A percentile compares a stretch with the other conserved stretches of the same genome.
Conservation (phyloP, 1,140 invertebrate genomes). For the Drosophila elegans region DNA sequence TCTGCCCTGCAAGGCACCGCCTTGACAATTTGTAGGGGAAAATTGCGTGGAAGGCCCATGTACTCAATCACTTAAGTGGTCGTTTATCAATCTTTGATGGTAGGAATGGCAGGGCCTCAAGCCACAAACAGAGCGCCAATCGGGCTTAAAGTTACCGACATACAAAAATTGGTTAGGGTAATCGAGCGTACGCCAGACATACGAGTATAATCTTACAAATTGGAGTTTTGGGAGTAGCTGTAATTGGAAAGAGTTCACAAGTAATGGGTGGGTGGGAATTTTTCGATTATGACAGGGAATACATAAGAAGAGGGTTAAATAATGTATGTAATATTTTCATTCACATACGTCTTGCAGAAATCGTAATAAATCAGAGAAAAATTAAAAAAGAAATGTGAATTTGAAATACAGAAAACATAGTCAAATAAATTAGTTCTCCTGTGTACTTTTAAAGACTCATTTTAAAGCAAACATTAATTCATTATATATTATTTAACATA, state of each 20-base stretch:
- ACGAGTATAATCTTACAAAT: conserved; percentile 30
- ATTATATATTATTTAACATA: not conserved
- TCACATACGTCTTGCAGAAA: too few relatives aligned
- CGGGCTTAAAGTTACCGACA: conserved; percentile 36
- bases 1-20: conserved; percentile 16
- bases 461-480: not conserved
- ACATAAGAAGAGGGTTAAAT: not conserved
- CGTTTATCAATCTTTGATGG: conserved; percentile 51
- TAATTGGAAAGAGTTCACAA: conserved; percentile 28
- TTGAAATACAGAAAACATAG: too few relatives aligned
- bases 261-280: not conserved
- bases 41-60: conserved; percentile 50
- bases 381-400: too few relatives aligned
- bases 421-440: too few relatives aligned
- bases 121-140: conserved; percentile 23
- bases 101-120: not conserved
- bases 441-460: too few relatives aligned
- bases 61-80: conserved; percentile 66
- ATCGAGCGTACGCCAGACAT: conserved; percentile 26
- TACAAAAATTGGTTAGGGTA: conserved; percentile 14
- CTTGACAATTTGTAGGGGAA: conserved; percentile 48
- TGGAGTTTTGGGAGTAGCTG: conserved; percentile 21
- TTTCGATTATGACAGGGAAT: not conserved
- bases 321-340: not conserved
- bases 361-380: too few relatives aligned